Evolutionary conservation across 2,113 vertebrate genomes (phyloP).

Genomic region (Macroglossus sobrinus): DNA sequence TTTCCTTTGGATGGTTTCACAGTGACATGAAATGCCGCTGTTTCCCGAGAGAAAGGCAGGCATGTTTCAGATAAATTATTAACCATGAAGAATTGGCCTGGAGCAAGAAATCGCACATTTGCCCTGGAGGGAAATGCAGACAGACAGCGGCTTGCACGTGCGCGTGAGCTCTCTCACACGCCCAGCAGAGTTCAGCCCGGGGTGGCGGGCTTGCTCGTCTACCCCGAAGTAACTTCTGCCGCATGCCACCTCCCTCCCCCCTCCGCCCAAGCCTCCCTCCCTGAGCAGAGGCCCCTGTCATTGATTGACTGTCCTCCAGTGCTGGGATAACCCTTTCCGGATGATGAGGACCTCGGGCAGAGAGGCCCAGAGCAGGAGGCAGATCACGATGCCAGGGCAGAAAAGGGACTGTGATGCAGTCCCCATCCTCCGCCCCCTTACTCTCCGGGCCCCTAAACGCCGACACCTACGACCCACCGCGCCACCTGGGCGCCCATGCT

Average conservation of each 20-base stretch:
- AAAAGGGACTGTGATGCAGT: background rate
- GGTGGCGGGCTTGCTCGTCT: background rate
- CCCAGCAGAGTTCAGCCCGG: background rate
- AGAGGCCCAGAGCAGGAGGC: background rate
- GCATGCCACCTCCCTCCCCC: background rate
- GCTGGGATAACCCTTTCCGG: background rate
- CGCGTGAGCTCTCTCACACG: background rate
- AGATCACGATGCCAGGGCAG: too few species aligned
- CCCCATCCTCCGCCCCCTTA: fast-evolving
- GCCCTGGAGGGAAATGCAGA: background rate
- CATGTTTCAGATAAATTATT: conserved; percentile 32
- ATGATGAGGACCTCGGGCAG: background rate
- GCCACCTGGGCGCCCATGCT: background rate
- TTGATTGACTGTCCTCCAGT: fast-evolving
- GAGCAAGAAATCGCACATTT: background rate
- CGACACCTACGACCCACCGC: too few species aligned
- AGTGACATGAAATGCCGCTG: background rate
- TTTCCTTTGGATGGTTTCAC: background rate
- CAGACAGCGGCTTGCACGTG: background rate
- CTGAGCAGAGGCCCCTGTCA: background rate
- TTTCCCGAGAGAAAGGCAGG: conserved; percentile 27
- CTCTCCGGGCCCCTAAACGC: background rate
- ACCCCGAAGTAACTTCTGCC: background rate
- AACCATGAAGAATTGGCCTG: background rate
- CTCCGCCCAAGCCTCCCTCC: background rate